Base-by-base conservation (phyloP, 2,888 invertebrate species). In the Gastracanthus pulcherrimus region DNA sequence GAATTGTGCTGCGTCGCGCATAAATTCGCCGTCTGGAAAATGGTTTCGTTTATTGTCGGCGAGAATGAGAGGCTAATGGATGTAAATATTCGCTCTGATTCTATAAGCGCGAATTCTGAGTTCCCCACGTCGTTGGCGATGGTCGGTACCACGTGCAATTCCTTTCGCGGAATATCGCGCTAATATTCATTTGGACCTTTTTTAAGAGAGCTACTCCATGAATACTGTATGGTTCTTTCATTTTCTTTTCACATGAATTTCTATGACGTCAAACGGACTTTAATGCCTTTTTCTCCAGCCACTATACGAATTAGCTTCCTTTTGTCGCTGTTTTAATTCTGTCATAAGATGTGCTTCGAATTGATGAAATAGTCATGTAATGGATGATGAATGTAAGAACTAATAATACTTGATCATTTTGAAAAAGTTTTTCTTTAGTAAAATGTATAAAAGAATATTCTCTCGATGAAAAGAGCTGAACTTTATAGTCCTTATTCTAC, bases 41-140 rank as follows among this genome's bases (percentile, higher is more conserved):
- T 78, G 76, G 48, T 71, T 76, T 69, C 78, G 66, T 82, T 82
- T 82, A 81, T 79, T 60, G 75, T 76, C 58, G 38, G 26, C 67
- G 45, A 67, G 69, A 77, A 77, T 67, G 81, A 67, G 77, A 67
- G 60, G 71, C 82, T 82, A 82, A 82, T 82, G 79, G 82, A 82
- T 79, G 82, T 82, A 76, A 79, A 82, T 79, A 79, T 76, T 75
- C 76, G 34, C 34, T 66, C 76, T 76, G 76, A 81, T 76, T 81
- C 72, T 51, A 58, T 64, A 51, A 51, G 58, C 66, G 41, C 41
- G n/a, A 69, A 78, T 58, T 79, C n/a, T 26, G 23, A 51, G 19
- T 23, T 31, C n/a, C 48, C 31, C 11, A 11, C 58, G 29, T 9
- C 9, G 13, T 36, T 48, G n/a, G n/a, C n/a, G n/a, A n/a, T n/a